phyloP scores from a whole-genome alignment of 2,113 vertebrate genomes.

The Rhinoderma darwinii region DNA sequence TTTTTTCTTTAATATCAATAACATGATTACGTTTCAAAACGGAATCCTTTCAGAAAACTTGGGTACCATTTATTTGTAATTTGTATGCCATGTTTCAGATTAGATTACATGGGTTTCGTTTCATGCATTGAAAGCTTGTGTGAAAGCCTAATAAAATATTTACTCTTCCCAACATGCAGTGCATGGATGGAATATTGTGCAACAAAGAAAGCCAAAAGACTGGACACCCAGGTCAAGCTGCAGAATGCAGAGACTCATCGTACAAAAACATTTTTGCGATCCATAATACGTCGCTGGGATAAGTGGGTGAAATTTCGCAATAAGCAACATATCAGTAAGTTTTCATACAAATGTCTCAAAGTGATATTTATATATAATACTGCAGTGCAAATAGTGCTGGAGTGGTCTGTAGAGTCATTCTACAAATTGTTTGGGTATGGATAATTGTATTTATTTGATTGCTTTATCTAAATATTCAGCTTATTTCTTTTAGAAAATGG shows the following conservation, averaged over 20 bases:
- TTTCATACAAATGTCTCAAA: neutral
- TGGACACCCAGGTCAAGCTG: slow-evolving; percentile 50
- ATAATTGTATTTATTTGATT: neutral
- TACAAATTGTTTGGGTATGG: neutral
- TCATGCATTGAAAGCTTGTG: slow-evolving; percentile 13
- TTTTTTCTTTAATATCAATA: neutral
- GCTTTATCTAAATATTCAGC: no score
- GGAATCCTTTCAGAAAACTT: neutral
- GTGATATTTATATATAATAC: neutral
- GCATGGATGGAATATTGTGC: slow-evolving; percentile 61
- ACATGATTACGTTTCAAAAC: neutral
- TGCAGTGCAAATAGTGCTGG: neutral
- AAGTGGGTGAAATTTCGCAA: slow-evolving; percentile 52
- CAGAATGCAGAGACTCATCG: slow-evolving; percentile 52
- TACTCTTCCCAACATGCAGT: slow-evolving; percentile 62
- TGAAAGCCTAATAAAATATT: slow-evolving; percentile 58
- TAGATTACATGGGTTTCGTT: slow-evolving; percentile 56
- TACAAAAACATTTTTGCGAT: neutral
- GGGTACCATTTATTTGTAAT: neutral
- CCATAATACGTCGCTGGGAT: slow-evolving; percentile 54
- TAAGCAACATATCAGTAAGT: slow-evolving; percentile 53
- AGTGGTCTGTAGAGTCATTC: neutral
- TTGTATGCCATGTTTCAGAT: slow-evolving; percentile 52
- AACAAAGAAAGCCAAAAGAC: slow-evolving; percentile 50
- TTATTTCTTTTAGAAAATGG: no score